These are phyloP conservation scores for Leptopilina drosophilae DNA, from an alignment of 2,888 invertebrate species.

Conservation along the genomic window DNA sequence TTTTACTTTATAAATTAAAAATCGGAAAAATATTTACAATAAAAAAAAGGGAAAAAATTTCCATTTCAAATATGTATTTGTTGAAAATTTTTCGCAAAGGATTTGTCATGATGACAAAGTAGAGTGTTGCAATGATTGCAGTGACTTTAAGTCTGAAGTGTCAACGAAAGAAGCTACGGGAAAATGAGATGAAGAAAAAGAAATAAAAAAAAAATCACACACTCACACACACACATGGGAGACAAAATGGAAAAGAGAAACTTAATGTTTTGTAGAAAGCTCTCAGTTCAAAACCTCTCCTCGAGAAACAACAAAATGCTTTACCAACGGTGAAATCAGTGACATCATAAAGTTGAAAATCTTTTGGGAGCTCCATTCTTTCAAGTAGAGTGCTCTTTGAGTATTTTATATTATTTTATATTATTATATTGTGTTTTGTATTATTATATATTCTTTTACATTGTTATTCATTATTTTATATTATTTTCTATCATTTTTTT, in stretches of 20 bases:
- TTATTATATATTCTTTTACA: no score
- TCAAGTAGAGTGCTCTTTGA: neutral
- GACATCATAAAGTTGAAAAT: conserved; percentile 34
- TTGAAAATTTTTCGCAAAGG: neutral
- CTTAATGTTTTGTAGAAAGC: conserved; percentile 22
- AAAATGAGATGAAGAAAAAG: neutral
- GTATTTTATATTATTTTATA: neutral
- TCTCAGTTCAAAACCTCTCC: conserved; percentile 25
- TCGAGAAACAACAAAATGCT: conserved; percentile 18
- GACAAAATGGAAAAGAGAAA: conserved; percentile 3
- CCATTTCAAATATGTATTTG: neutral
- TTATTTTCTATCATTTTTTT: no score
- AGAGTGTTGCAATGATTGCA: neutral
- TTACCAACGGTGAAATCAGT: conserved; percentile 9
- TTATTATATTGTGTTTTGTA: no score
- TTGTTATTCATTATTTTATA: no score
- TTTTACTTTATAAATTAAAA: no score
- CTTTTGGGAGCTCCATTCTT: conserved; percentile 1
- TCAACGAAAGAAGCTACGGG: neutral
- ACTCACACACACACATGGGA: no score
- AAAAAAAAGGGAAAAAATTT: neutral
- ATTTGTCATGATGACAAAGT: neutral
- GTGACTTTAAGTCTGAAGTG: conserved; percentile 23
- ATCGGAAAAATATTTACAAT: neutral
- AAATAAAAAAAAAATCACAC: neutral